These are phyloP conservation scores for Brachystomella parvula DNA, from an alignment of 1,140 invertebrate genomes.

Conservation along the genomic window DNA sequence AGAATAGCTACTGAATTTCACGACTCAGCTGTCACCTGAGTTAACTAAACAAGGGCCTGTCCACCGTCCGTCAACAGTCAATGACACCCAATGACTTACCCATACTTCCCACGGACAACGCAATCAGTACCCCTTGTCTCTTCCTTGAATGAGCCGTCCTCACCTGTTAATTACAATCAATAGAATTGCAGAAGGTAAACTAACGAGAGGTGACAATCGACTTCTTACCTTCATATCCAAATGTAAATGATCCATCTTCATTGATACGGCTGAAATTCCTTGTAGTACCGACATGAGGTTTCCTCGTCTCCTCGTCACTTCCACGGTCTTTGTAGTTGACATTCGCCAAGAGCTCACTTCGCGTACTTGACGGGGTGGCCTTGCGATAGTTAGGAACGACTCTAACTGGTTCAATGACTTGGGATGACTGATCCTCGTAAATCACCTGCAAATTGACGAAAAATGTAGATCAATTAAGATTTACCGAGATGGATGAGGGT, in stretches of 20 bases:
- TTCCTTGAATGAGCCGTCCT: constrained; percentile 81
- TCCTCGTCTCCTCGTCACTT: constrained; percentile 23
- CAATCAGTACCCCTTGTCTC: constrained; percentile 77
- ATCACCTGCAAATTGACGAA: constrained; percentile 22
- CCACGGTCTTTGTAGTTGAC: constrained; percentile 26
- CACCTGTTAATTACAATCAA: constrained; percentile 45
- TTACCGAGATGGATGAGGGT: too few relatives aligned
- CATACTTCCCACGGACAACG: constrained; percentile 77
- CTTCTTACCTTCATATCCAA: constrained; percentile 22
- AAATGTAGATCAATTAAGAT: too few relatives aligned
- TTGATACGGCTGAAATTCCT: constrained; percentile 35
- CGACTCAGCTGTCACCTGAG: too few relatives aligned
- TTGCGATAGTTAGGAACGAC: constrained; percentile 31
- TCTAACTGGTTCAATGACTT: constrained; percentile 33
- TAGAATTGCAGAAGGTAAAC: too few relatives aligned
- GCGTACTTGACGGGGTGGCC: constrained; percentile 23
- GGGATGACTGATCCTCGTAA: constrained; percentile 25
- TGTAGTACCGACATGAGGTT: constrained; percentile 29
- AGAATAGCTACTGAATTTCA: too few relatives aligned
- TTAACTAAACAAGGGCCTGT: too few relatives aligned
- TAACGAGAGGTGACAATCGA: neutral
- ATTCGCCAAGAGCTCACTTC: constrained; percentile 25
- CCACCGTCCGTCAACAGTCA: neutral
- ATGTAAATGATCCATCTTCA: constrained; percentile 33
- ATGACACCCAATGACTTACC: constrained; percentile 39